Conservation (phyloP, 2,113 vertebrate species). For the Xiphophorus couchianus region DNA sequence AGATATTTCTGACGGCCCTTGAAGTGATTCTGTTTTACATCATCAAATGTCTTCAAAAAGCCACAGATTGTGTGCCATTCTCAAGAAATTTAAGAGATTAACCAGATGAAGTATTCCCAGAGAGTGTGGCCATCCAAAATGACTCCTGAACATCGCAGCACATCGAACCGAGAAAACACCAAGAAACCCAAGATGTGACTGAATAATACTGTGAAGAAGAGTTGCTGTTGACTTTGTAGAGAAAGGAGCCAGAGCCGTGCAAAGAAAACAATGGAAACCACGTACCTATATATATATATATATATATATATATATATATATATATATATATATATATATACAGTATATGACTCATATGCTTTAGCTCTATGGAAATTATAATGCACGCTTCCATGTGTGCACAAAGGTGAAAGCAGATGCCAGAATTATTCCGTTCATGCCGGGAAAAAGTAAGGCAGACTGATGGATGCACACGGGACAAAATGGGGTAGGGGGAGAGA, state of each 20-base stretch:
- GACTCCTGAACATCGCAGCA: neutral
- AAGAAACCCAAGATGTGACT: too few relatives aligned
- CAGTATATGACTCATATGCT: conserved; percentile 26
- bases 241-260: neutral
- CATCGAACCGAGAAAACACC: neutral
- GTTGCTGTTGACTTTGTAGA: neutral
- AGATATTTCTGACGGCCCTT: too few relatives aligned
- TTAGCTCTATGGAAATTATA: conserved; percentile 23
- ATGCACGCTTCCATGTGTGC: conserved; percentile 18
- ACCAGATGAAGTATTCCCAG: too few relatives aligned
- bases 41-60: too few relatives aligned
- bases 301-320: too few relatives aligned
- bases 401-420: conserved; percentile 43
- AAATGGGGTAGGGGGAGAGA: conserved; percentile 16
- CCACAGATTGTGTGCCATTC: neutral
- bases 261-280: conserved; percentile 36
- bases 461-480: conserved; percentile 44
- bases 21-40: too few relatives aligned
- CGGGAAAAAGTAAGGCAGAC: conserved; percentile 10
- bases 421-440: conserved; percentile 13
- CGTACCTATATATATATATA: neutral
- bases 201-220: too few relatives aligned
- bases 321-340: neutral
- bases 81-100: too few relatives aligned
- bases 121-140: neutral